phyloP scores from a whole-genome alignment of 2,797 vertebrate species.

The Otolemur crassicaudatus region DNA sequence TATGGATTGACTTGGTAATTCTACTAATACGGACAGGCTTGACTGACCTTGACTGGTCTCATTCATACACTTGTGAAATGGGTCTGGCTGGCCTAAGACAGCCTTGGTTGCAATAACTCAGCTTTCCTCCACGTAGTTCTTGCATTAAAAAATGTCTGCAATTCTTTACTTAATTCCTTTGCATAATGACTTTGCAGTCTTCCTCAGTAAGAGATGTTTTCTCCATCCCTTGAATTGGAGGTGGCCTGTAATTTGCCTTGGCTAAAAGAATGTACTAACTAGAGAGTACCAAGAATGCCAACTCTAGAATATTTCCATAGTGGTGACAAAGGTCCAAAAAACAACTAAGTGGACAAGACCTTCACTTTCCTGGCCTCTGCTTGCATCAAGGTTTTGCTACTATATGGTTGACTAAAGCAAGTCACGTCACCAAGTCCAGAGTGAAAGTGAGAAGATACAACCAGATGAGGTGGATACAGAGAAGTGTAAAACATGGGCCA shows the following conservation, averaged over 20 bases:
- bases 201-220: not conserved
- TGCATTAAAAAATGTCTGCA: not conserved
- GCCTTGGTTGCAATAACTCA: not conserved
- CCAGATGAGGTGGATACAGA: not conserved
- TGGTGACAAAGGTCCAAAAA: not conserved
- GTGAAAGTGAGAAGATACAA: not conserved
- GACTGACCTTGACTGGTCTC: not conserved
- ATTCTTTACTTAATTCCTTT: not conserved
- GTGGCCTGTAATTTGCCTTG: not conserved
- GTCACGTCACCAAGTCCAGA: not conserved
- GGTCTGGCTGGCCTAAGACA: not conserved
- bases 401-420: not conserved
- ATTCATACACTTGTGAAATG: not conserved
- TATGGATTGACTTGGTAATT: not conserved
- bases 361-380: not conserved
- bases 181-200: not conserved
- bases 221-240: not conserved
- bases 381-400: not conserved
- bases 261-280: not conserved
- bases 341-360: not conserved
- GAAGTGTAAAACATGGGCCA: fast-evolving
- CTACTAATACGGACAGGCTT: not conserved
- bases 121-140: not conserved
- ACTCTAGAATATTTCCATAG: not conserved
- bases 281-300: not conserved